Evolutionary conservation across 2,888 invertebrate species (phyloP), one percentile per base, ranked within the genome.

Genomic region (Glaucopsyche alexis): DNA sequence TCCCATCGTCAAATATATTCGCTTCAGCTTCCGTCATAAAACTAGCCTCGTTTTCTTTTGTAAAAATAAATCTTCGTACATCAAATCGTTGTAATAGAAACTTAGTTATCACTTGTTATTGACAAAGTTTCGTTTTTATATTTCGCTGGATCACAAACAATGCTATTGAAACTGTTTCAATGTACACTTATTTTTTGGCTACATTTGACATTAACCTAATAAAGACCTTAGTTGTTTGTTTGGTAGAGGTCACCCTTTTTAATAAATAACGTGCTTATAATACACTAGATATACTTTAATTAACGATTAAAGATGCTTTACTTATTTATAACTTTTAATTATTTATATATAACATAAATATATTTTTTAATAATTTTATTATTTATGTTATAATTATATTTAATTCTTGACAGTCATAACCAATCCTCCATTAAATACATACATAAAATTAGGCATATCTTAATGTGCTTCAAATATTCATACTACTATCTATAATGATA

Each of bases 1-100:
- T 82, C 82, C 78, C 83, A 77, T 78, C 77, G 77, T 77, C 76
- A 80, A 78, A 78, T 81, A 79, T 79, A 77, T 77, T 76, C 69
- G 72, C 65, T 75, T 65, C 73, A 74, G 74, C 74, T 76, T 78
- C 75, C 69, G 74, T 72, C 72, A 75, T 74, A 74, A 75, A 74
- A 76, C 73, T 71, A 72, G 75, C 73, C 72, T 75, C 49, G 74
- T 76, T 78, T 75, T 71, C 65, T 72, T 60, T 65, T 65, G 71
- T 72, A 74, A 71, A 60, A 65, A 72, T 70, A 70, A 66, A 72
- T 74, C 67, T 73, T 50, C 49, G 74, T 71, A 74, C 72, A 76
- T 75, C 60, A 75, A 75, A 76, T 75, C 67, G 71, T 75, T 76
- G 74, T 73, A 47, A 72, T 65, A 42, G 72, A 76, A 74, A 73